Evolutionary conservation across 2,113 vertebrate species (phyloP).

Genomic region (Thermophis baileyi): DNA sequence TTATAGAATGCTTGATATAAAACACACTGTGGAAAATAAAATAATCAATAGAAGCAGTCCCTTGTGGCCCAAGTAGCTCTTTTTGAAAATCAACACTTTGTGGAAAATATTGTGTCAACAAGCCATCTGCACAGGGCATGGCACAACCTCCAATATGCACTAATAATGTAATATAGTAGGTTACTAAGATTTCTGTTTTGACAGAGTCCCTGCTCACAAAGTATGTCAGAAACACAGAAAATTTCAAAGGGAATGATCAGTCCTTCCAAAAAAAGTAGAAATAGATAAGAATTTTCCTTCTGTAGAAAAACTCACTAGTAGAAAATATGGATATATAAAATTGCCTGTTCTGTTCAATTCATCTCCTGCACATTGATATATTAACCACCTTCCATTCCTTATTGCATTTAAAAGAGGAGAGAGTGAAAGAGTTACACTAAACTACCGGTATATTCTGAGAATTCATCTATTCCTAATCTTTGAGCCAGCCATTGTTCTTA

Average conservation of each 20-base stretch:
- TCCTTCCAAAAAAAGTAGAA: not conserved
- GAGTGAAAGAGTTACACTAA: not conserved
- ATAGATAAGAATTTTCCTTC: not conserved
- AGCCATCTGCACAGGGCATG: not conserved
- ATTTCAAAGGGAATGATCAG: not conserved
- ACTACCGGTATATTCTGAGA: not conserved
- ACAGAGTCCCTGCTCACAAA: not conserved
- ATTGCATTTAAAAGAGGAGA: not conserved
- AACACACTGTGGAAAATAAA: not conserved
- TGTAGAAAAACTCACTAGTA: not conserved
- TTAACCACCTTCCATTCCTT: not conserved
- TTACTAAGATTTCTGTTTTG: conserved; percentile 1
- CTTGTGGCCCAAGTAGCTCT: not conserved
- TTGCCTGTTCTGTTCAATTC: not conserved
- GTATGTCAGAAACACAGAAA: not conserved
- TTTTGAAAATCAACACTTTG: conserved; percentile 22
- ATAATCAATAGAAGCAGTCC: not conserved
- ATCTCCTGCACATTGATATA: not conserved
- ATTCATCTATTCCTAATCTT: not conserved
- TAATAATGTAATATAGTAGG: not conserved
- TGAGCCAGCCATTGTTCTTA: not conserved
- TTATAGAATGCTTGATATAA: conserved; percentile 3
- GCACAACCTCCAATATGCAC: not conserved
- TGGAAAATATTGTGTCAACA: not conserved
- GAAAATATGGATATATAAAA: not conserved